Evolutionary conservation across 2,797 vertebrate genomes (phyloP), one percentile per base, ranked within the genome.

Genomic region (Etheostoma perlongum): DNA sequence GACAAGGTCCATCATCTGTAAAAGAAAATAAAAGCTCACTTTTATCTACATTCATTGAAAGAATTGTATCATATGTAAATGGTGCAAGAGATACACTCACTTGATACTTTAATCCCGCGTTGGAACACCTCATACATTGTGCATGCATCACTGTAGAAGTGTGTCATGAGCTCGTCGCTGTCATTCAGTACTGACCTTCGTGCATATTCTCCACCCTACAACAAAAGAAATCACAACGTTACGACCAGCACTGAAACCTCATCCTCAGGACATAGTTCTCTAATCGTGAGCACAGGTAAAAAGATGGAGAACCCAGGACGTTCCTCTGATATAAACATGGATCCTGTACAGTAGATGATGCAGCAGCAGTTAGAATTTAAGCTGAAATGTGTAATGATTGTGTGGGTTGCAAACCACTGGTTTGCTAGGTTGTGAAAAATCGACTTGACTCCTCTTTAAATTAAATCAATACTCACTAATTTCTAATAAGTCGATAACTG

Each of bases 1-100:
- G 92, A 88, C 98, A 99, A 7, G 98, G 97, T n/a, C 98, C 98
- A 1, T 98, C 93, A 88, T 96, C 98, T 99, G 86, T 0, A 64
- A 81, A 49, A 57, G 18, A 60, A 66, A 67, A 59, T 2, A 52
- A 61, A 40, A 62, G 8, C 13, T 49, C 14, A 16, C 5, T 3
- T 55, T 64, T 25, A 69, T 55, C 19, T 1, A 10, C 2, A 18
- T 4, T n/a, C 19, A n/a, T 1, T 14, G 6, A 5, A 25, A 2
- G 3, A 33, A n/a, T 6, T 2, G 0, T 9, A 7, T 23, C 13
- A 55, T 7, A 2, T 23, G 54, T 5, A 25, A 16, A 2, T 3
- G 23, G 67, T 53, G 27, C 16, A 73, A 53, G 33, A 13, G 25
- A 33, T 5, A 1, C 21, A 94, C 97, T 96, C 93, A 99, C 98